These are phyloP conservation scores for Unio pictorum DNA, from an alignment of 2,888 invertebrate genomes.

Conservation along the genomic window DNA sequence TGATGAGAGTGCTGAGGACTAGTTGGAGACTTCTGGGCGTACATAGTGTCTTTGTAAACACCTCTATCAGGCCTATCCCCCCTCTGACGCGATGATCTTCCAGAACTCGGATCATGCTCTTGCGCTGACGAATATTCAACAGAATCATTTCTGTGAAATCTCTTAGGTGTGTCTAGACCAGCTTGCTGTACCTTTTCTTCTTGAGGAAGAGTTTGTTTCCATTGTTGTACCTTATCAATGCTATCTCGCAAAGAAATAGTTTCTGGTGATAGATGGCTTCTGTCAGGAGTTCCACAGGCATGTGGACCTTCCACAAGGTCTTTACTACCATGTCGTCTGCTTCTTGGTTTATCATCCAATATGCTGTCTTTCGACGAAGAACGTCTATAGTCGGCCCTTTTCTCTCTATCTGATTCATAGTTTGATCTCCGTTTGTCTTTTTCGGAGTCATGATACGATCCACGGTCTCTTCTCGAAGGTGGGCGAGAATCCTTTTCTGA, in stretches of 20 bases:
- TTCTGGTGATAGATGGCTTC: constrained; percentile 61
- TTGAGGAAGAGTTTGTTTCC: constrained; percentile 64
- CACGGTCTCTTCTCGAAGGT: constrained; percentile 22
- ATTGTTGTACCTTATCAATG: constrained; percentile 68
- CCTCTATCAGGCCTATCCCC: not conserved
- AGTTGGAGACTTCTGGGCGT: constrained; percentile 16
- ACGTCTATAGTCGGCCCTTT: constrained; percentile 40
- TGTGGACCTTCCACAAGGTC: constrained; percentile 51
- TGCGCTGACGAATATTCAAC: constrained; percentile 50
- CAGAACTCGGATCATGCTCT: constrained; percentile 33
- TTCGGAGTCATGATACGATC: constrained; percentile 27
- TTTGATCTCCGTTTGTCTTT: constrained; percentile 35
- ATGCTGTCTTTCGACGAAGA: constrained; percentile 61
- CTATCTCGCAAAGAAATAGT: constrained; percentile 65
- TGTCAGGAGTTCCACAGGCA: constrained; percentile 18
- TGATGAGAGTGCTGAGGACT: constrained; percentile 10
- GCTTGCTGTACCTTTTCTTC: constrained; percentile 17
- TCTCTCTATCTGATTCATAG: constrained; percentile 33
- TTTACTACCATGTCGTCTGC: constrained; percentile 52
- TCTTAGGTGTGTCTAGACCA: constrained; percentile 33
- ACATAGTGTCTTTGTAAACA: constrained; percentile 23
- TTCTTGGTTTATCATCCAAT: constrained; percentile 52
- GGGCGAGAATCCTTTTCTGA: constrained; percentile 23
- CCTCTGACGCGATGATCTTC: constrained; percentile 9
- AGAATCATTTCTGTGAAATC: constrained; percentile 44